Evolutionary conservation across 2,113 vertebrate genomes (phyloP), one percentile per base, ranked within the genome.

Genomic region (Phasianus colchicus): DNA sequence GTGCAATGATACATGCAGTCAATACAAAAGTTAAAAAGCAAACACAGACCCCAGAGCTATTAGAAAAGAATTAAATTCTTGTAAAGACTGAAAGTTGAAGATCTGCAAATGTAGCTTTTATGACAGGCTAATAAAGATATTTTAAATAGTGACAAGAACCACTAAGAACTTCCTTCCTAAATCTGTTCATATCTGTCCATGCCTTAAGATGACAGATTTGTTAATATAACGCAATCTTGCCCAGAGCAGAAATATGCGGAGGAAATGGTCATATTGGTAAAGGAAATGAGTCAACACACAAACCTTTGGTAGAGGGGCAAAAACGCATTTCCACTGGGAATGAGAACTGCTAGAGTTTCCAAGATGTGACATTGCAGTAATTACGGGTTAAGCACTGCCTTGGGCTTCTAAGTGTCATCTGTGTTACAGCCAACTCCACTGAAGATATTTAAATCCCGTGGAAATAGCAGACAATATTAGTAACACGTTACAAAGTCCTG

Each of bases 331-430:
- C 98, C 98, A 98, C 96, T 98, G 98, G 98, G 98, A 99, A 88
- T 97, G 92, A 97, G 98, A 98, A 97, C 94, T 97, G 98, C 98
- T 98, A 98, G 97, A 97, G 96, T 99, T 99, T 98, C 98, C 98
- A 97, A 98, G 97, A 96, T 96, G 97, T 98, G 98, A 98, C 98
- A 98, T 54, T 97, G 97, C 96, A 97, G 97, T 98, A 99, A 99
- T 99, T 99, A 98, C 86, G 95, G 99, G 99, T 99, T 99, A 99
- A 99, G 98, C 98, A 99, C 98, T 98, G 98, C 98, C 98, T 98
- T 97, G 98, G 98, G 98, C 98, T 97, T 97, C 88, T 93, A 97
- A 97, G 97, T 98, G 98, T 97, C 97, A 98, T 98, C 95, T 97
- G 97, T 97, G 97, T 98, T 98, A 98, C 97, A 97, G 96, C 96